phyloP scores from a whole-genome alignment of 92 coral and sea anemone species.

The Actinernus sp. region DNA sequence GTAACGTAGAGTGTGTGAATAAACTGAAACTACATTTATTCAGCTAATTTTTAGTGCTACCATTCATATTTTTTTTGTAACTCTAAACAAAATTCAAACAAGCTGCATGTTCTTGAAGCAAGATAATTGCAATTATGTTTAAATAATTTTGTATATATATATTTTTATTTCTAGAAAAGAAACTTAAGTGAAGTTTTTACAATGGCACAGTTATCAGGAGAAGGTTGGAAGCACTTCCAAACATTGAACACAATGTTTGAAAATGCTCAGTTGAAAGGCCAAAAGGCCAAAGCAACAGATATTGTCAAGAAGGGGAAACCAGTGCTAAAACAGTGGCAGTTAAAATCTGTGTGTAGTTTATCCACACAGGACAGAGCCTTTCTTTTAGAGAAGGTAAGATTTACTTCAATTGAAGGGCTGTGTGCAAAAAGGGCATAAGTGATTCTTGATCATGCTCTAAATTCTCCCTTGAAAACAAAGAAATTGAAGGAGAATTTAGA shows the following conservation, averaged over 20 bases:
- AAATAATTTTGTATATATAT: not conserved
- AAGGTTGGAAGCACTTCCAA: conserved; percentile 35
- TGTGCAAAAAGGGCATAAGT: no score
- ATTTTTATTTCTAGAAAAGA: conserved; percentile 13
- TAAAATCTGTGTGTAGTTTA: conserved; percentile 29
- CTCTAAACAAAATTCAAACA: no score
- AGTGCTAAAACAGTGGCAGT: conserved; percentile 46
- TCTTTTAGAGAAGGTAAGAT: conserved; percentile 33
- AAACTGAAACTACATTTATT: no score
- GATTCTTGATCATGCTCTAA: no score
- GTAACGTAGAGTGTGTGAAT: no score
- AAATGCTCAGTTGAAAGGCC: conserved; percentile 32
- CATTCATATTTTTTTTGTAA: no score
- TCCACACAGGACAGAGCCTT: conserved; percentile 16
- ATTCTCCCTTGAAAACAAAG: no score
- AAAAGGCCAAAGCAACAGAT: conserved; percentile 26
- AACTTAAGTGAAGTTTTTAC: conserved; percentile 48
- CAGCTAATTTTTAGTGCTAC: no score
- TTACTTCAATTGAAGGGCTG: no score
- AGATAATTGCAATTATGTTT: no score
- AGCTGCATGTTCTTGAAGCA: no score
- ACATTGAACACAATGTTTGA: conserved; percentile 7
- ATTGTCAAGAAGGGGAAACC: conserved; percentile 49
- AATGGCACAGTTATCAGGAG: conserved; percentile 33
- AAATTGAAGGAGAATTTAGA: no score